Base-by-base conservation (phyloP, 2,113 vertebrate genomes). In the Rhinichthys klamathensis region DNA sequence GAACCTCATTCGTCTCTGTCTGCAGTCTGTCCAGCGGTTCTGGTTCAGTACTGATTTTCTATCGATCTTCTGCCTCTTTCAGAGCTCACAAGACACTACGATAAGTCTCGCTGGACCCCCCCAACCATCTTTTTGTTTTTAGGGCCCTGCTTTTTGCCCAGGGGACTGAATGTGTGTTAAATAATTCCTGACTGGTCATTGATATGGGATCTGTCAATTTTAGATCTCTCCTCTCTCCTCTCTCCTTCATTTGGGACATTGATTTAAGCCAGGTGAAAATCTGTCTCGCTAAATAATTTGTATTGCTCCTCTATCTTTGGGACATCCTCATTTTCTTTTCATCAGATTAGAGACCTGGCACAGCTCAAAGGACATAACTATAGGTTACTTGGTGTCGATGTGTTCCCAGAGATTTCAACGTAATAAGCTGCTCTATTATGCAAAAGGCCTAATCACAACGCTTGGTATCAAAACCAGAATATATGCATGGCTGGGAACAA, bases 261-360 rank as follows among this genome's bases (percentile, higher is more conserved):
- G 46, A 82, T 70, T 82, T n/a, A 35, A 82, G 18, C 44, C 21
- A 58, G 80, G 46, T 41, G 23, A 41, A 58, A 54, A 72, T 58
- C 65, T 72, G 65, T 72, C 81, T 41, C 21, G 3, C 51, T 83
- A 83, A 83, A 83, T 83, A 25, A 83, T 72, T 82, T 72, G 12
- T 58, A 72, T 72, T 73, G 25, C 41, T 10, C 16, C 80, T 81
- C 46, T 51, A 41, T 81, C 61, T 69, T 35, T 32, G 44, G 44
- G 27, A 67, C 61, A 69, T 35, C 46, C 61, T 81, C 11, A 54
- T 81, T 83, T 72, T 73, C 67, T 56, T 83, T 73, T 73, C 9
- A 83, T 56, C 81, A 25, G 67, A 73, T 83, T 4, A 58, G 49
- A 56, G 32, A 51, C 49, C 27, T 23, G 12, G n/a, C 6, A 60